Base-by-base conservation (phyloP, 2,797 vertebrate genomes). In the Microhierax caerulescens region DNA sequence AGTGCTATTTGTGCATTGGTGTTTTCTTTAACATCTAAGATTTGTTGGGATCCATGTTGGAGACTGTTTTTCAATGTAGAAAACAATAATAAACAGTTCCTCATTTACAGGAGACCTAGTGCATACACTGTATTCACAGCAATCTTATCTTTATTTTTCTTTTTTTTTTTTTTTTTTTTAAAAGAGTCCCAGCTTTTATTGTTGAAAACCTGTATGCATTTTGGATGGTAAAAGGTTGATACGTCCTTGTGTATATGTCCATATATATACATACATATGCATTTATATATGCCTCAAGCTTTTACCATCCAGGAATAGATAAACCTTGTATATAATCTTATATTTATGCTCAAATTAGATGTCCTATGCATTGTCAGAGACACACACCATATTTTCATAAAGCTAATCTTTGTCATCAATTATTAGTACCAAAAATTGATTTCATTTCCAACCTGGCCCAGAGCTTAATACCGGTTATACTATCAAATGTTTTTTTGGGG, bases 381-480 rank as follows among this genome's bases (percentile, higher is more conserved):
- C 99, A 99, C 99, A 99, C 98, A 98, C 98, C 99, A 98, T 98
- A 98, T 98, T 99, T 98, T 98, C 95, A 97, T 98, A 98, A 98
- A 98, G 97, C 98, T 98, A 98, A 98, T 98, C 98, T 98, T 97
- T 98, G 98, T 98, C 98, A 98, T 98, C 98, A 97, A 97, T 96
- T 96, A 95, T 97, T 97, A 97, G 96, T 98, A 98, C 95, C 95
- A 98, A 97, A 97, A 98, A 98, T 98, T 98, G 97, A 98, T 98
- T 98, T 98, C 98, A 96, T 98, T 98, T 98, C 98, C 98, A 98
- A 98, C 98, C 98, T 98, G 98, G 98, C 98, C 98, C 98, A 98
- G 98, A 98, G 98, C 97, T 98, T 97, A 98, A 97, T 94, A 96
- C 88, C 63, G 7, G 94, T 97, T 96, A 97, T 37, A 96, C 68